Conservation (phyloP, 2,797 vertebrate genomes). For the Hyperoplus lanceolatus region DNA sequence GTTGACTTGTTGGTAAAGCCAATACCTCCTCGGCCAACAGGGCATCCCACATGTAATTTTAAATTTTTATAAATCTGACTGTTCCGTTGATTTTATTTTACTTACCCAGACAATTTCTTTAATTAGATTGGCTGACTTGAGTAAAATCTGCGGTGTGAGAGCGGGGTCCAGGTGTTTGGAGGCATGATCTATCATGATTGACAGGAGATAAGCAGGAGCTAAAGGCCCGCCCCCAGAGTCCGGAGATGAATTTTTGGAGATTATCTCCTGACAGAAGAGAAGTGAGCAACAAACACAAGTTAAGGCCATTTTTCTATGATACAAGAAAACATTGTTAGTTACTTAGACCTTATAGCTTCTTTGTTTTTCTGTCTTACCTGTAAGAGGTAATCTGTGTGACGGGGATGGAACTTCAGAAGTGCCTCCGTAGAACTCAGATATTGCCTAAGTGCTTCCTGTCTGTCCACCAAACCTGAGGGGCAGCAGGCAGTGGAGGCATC, state of each 20-base stretch:
- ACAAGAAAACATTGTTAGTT: not conserved
- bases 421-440: conserved; percentile 90
- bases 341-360: not conserved
- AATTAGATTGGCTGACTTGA: conserved; percentile 92
- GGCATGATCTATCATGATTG: conserved; percentile 93
- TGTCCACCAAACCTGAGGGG: conserved; percentile 89
- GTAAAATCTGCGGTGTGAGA: conserved; percentile 90
- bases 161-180: conserved; percentile 91
- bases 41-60: not conserved
- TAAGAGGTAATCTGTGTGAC: conserved; percentile 85
- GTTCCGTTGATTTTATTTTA: conserved; percentile 22
- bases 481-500: conserved; percentile 85
- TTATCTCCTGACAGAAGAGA: conserved; percentile 86
- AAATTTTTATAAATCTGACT: not conserved
- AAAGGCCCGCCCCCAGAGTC: conserved; percentile 84
- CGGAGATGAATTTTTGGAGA: conserved; percentile 88
- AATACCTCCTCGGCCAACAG: not conserved
- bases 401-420: conserved; percentile 88
- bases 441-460: conserved; percentile 90
- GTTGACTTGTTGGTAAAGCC: not conserved
- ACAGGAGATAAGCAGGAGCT: conserved; percentile 92
- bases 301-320: not conserved
- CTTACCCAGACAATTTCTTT: conserved; percentile 95
- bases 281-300: conserved; percentile 12
- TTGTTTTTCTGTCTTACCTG: conserved; percentile 76